Base-by-base conservation (phyloP, 2,888 invertebrate genomes). In the Gnatocerus cornutus region DNA sequence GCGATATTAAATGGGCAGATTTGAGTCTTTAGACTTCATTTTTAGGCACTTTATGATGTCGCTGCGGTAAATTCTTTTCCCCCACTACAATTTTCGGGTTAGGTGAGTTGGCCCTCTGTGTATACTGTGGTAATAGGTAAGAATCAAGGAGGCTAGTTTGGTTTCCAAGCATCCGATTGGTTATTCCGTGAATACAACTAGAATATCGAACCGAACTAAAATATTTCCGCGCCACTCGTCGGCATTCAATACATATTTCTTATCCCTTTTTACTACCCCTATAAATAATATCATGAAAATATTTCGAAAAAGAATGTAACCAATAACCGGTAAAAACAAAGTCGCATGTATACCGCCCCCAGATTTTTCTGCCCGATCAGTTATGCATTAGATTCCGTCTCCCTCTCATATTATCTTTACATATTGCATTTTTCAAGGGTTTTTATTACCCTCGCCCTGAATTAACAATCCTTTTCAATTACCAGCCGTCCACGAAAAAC, bases 251-350 rank as follows among this genome's bases (percentile, higher is more conserved):
- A 21, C 21, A 21, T 21, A 21, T 21, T 21, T 21, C 21, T 21
- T 21, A 21, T 21, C 21, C 21, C 4, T 4, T 21, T 21, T 21
- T 21, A 21, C 21, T 1, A 3, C 21, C 4, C 21, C 21, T 12
- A 41, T 41, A 41, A 41, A 41, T 41, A 41, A 41, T 41, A 41
- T 41, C 12, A 12, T 2, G 6, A 33, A 41, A 41, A 12, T 41
- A 41, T 41, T 41, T 12, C 21, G 41, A 12, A 10, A 41, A 41
- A 41, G 41, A 41, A 41, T 41, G 41, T 13, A 13, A 13, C 12
- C 41, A 41, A 41, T 41, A 41, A 41, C 41, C 41, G 41, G 41
- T 41, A 41, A 41, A 41, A 41, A 41, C 41, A 41, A 41, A 41
- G 41, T 41, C 41, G 41, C 41, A 33, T 33, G 33, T 33, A 41